These are phyloP conservation scores for Bubalus kerabau DNA, from an alignment of 2,113 vertebrate genomes.

Conservation along the genomic window DNA sequence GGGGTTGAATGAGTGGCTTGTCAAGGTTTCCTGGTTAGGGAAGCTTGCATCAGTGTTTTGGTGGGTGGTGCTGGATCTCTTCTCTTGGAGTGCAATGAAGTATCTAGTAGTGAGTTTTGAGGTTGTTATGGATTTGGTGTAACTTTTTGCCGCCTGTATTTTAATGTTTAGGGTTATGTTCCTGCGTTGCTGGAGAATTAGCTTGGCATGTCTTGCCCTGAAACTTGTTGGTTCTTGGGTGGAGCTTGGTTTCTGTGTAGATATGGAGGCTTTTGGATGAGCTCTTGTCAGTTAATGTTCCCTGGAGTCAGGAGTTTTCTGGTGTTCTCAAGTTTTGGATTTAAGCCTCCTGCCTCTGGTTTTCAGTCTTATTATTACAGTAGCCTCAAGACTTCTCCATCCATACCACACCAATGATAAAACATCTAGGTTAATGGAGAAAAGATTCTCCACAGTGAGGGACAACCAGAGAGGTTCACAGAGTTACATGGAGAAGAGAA, in stretches of 20 bases:
- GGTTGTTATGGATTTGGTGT: not conserved
- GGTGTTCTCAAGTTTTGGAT: not conserved
- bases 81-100: not conserved
- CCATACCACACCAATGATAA: not conserved
- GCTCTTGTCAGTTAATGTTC: not conserved
- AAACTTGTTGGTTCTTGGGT: not conserved
- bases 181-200: not conserved
- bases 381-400: not conserved
- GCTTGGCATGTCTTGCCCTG: not conserved
- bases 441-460: not conserved
- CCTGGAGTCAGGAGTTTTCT: not conserved
- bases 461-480: not conserved
- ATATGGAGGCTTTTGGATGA: not conserved
- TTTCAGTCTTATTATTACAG: not conserved
- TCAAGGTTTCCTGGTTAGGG: not conserved
- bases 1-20: not conserved
- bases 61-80: not conserved
- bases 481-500: not conserved
- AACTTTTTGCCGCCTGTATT: not conserved
- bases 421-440: not conserved
- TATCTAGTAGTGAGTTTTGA: not conserved
- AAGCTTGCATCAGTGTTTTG: not conserved
- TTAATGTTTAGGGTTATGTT: not conserved
- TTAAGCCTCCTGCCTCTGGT: not conserved
- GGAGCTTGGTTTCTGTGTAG: not conserved